Conservation (phyloP, 2,797 vertebrate species). For the Hoplostethus mediterraneus region DNA sequence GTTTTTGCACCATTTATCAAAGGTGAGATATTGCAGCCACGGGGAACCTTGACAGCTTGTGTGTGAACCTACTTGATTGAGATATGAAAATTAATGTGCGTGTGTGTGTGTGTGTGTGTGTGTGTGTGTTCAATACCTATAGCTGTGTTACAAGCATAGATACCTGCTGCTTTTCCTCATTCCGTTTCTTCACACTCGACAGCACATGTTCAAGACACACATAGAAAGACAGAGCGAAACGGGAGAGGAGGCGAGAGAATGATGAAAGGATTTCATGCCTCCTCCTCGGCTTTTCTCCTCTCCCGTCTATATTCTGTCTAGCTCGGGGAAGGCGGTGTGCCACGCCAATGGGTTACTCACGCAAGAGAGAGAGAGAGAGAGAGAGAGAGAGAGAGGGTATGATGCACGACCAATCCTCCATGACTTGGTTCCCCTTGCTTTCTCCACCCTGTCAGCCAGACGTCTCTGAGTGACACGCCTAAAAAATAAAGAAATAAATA, state of each 20-base stretch:
- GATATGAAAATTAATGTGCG: conserved; percentile 45
- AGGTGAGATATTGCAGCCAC: conserved; percentile 66
- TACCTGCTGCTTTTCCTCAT: conserved; percentile 32
- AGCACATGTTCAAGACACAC: conserved; percentile 45
- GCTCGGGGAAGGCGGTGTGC: conserved; percentile 40
- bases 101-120: conserved; percentile 1
- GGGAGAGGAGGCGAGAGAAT: conserved; percentile 53
- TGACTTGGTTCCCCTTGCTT: conserved; percentile 38
- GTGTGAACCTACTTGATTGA: conserved; percentile 58
- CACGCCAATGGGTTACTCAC: conserved; percentile 52
- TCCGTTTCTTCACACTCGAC: conserved; percentile 62
- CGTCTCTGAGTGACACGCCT: conserved; percentile 20
- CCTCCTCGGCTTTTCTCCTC: conserved; percentile 54
- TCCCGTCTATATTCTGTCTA: conserved; percentile 60
- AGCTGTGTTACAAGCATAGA: conserved; percentile 24
- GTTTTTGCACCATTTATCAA: conserved; percentile 69
- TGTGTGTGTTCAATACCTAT: conserved; percentile 33
- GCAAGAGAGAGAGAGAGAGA: conserved; percentile 48
- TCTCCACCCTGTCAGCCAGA: conserved; percentile 33
- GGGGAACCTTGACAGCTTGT: conserved; percentile 55
- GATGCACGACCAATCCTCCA: conserved; percentile 44
- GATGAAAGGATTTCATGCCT: conserved; percentile 76
- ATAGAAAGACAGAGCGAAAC: conserved; percentile 55
- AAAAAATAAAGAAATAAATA: no score
- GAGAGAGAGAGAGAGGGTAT: conserved; percentile 21